Conservation (phyloP, 2,113 vertebrate species). For the Gavia stellata region DNA sequence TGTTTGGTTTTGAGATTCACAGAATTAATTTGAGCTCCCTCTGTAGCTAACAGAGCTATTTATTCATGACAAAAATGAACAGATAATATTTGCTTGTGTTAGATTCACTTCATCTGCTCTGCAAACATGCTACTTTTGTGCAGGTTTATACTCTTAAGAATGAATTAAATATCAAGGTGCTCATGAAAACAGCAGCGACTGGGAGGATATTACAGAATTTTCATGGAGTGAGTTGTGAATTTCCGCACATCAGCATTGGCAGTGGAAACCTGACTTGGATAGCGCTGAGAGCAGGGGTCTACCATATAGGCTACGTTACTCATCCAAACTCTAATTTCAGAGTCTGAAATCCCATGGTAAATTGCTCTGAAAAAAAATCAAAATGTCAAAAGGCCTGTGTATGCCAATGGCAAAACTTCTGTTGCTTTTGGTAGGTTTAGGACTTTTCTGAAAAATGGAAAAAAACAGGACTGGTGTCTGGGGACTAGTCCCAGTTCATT, state of each 20-base stretch:
- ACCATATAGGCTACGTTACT: background rate
- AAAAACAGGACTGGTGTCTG: background rate
- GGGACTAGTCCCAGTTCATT: background rate
- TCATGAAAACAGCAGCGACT: background rate
- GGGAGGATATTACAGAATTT: background rate
- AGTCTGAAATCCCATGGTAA: background rate
- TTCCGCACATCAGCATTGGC: background rate
- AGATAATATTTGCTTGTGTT: constrained; percentile 1
- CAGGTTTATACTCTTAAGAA: background rate
- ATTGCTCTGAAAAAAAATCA: background rate
- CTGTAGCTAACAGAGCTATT: background rate
- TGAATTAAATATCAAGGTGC: background rate
- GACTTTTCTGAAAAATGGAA: background rate
- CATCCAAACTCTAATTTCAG: background rate
- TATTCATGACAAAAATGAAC: background rate
- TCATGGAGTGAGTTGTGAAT: background rate
- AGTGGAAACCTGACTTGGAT: background rate
- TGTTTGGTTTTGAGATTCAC: constrained; percentile 14
- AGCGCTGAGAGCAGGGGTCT: background rate
- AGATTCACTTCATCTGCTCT: background rate
- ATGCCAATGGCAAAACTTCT: background rate
- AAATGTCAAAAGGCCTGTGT: background rate
- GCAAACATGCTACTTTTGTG: background rate
- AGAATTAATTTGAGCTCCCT: background rate
- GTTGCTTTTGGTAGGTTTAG: background rate